These are phyloP conservation scores for Sialis fuliginosa DNA, from an alignment of 2,888 invertebrate species.

Conservation along the genomic window DNA sequence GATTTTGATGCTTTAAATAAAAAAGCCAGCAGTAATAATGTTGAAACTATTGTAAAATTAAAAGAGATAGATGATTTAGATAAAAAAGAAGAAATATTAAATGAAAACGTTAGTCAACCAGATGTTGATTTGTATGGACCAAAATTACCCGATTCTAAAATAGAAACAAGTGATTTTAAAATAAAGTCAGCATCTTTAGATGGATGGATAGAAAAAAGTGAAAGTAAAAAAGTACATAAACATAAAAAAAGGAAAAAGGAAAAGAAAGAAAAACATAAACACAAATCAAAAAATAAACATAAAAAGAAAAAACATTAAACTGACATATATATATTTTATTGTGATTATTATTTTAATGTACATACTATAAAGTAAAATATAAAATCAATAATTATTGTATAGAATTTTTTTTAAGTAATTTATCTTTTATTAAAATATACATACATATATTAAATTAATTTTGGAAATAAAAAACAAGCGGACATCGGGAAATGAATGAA, in stretches of 20 bases:
- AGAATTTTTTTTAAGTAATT: too few relatives aligned
- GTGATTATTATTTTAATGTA: too few relatives aligned
- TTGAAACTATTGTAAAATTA: constrained; percentile 7
- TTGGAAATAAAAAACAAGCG: too few relatives aligned
- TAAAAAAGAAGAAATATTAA: constrained; percentile 4
- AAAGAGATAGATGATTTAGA: constrained; percentile 5
- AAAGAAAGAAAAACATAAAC: constrained; percentile 14
- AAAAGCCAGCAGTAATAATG: constrained; percentile 19
- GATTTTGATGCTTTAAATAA: constrained; percentile 38
- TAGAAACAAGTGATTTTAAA: too few relatives aligned
- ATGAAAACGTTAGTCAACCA: constrained; percentile 1
- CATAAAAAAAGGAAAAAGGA: constrained; percentile 22
- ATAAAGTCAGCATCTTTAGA: constrained; percentile 21
- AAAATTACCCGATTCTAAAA: constrained; percentile 26
- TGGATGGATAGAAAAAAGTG: constrained; percentile 31
- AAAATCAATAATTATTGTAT: too few relatives aligned
- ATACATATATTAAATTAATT: too few relatives aligned
- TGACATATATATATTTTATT: too few relatives aligned
- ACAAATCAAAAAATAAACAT: constrained; percentile 9
- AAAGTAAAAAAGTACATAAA: constrained; percentile 19
- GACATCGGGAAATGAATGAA: too few relatives aligned
- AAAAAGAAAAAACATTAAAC: constrained; percentile 5
- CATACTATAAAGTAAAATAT: too few relatives aligned
- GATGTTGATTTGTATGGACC: constrained; percentile 33
- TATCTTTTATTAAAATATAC: too few relatives aligned